Evolutionary conservation across 2,113 vertebrate species (phyloP).

Genomic region (Nannobrachium achirus): DNA sequence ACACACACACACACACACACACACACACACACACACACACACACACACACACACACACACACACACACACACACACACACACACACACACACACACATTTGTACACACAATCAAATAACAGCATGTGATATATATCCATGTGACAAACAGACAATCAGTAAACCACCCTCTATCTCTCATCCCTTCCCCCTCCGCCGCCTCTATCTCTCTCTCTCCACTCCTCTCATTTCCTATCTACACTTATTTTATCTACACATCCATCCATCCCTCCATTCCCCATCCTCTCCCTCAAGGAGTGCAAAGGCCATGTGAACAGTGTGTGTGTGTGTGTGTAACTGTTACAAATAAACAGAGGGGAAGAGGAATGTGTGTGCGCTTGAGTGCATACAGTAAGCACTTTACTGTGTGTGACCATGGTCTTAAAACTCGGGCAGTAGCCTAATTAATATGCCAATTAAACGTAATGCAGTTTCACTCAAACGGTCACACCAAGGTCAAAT

Average conservation of each 20-base stretch:
- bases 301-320: constrained; percentile 4
- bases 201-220: constrained; percentile 12
- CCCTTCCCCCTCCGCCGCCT: not conserved
- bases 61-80: not conserved
- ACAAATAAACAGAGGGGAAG: too few species aligned
- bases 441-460: constrained; percentile 57
- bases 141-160: constrained; percentile 9
- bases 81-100: not conserved
- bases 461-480: constrained; percentile 53
- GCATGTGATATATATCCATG: constrained; percentile 39
- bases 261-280: not conserved
- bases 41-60: constrained; percentile 17
- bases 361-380: constrained; percentile 16
- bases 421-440: constrained; percentile 29
- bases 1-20: not conserved
- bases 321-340: not conserved
- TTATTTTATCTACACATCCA: too few species aligned
- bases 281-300: not conserved
- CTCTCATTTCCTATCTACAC: too few species aligned
- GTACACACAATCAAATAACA: constrained; percentile 18
- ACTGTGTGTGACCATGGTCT: constrained; percentile 15
- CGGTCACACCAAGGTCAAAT: constrained; percentile 41
- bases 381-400: constrained; percentile 32
- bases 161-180: constrained; percentile 1
- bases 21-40: constrained; percentile 16